These are phyloP conservation scores for Cinara cedri DNA, from an alignment of 2,888 invertebrate species.

Conservation along the genomic window DNA sequence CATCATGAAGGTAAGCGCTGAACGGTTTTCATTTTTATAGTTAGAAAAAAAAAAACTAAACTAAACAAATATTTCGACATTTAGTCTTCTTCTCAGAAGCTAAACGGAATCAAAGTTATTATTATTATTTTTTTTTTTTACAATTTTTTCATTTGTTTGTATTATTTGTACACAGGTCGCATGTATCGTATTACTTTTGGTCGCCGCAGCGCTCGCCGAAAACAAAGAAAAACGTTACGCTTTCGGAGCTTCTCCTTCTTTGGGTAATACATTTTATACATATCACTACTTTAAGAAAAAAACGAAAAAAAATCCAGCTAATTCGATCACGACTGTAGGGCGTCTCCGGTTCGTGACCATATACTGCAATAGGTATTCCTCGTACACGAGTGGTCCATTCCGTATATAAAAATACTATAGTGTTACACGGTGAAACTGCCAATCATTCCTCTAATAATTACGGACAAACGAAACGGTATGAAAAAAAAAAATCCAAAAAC, in stretches of 20 bases:
- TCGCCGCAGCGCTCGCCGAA: slow-evolving; percentile 42
- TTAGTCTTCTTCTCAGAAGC: too few relatives aligned
- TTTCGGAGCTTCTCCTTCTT: neutral
- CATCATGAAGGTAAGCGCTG: slow-evolving; percentile 26
- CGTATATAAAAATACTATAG: neutral
- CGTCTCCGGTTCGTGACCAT: neutral
- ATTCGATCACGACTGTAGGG: neutral
- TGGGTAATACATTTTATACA: slow-evolving; percentile 4
- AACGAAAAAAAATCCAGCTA: neutral
- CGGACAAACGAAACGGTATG: neutral
- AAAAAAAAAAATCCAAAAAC: neutral
- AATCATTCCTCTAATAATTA: neutral
- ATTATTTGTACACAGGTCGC: too few relatives aligned
- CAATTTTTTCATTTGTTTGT: neutral
- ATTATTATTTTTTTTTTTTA: neutral
- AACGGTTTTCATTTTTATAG: neutral
- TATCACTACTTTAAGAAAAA: too few relatives aligned
- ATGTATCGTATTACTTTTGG: slow-evolving; percentile 27
- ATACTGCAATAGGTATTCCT: neutral
- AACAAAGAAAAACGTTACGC: slow-evolving; percentile 11
- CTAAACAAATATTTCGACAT: too few relatives aligned
- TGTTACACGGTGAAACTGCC: neutral
- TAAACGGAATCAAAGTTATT: too few relatives aligned
- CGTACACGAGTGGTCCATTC: neutral
- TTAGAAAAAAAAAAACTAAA: too few relatives aligned